phyloP scores from a whole-genome alignment of 2,888 invertebrate species.

The Graphium colonna region DNA sequence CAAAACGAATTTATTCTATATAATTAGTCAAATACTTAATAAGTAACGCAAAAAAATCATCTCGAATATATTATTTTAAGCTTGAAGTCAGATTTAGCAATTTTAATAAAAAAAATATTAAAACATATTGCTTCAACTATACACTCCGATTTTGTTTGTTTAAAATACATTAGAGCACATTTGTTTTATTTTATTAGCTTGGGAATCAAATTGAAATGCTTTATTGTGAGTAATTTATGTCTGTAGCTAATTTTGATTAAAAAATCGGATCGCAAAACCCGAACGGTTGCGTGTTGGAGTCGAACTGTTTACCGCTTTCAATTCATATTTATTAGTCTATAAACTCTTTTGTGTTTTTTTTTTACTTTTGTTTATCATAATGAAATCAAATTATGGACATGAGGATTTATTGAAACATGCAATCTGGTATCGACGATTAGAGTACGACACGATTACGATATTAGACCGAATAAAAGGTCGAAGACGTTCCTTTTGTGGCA shows the following conservation, averaged over 20 bases:
- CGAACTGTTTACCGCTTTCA: conserved; percentile 1
- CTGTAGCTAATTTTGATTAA: background rate
- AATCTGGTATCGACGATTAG: conserved; percentile 9
- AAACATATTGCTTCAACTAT: too few species aligned
- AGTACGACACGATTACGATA: conserved; percentile 6
- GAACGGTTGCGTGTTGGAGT: background rate
- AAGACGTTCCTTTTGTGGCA: background rate
- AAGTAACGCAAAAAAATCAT: too few species aligned
- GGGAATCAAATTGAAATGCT: background rate
- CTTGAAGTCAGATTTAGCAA: too few species aligned
- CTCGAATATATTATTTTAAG: too few species aligned
- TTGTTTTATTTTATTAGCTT: background rate
- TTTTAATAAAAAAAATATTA: too few species aligned
- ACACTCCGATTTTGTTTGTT: too few species aligned
- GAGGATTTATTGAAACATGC: conserved; percentile 15
- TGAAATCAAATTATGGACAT: conserved; percentile 11
- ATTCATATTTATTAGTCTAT: conserved; percentile 7
- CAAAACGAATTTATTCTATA: too few species aligned
- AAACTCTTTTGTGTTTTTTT: background rate
- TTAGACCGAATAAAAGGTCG: conserved; percentile 4
- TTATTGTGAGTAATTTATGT: background rate
- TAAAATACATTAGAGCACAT: too few species aligned
- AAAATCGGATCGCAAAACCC: background rate
- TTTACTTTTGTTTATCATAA: conserved; percentile 3
- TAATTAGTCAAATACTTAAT: too few species aligned